A percentile compares a stretch with the other conserved stretches of the same genome.
Conservation (phyloP, 2,888 invertebrate genomes). For the Plagodis dolabraria region DNA sequence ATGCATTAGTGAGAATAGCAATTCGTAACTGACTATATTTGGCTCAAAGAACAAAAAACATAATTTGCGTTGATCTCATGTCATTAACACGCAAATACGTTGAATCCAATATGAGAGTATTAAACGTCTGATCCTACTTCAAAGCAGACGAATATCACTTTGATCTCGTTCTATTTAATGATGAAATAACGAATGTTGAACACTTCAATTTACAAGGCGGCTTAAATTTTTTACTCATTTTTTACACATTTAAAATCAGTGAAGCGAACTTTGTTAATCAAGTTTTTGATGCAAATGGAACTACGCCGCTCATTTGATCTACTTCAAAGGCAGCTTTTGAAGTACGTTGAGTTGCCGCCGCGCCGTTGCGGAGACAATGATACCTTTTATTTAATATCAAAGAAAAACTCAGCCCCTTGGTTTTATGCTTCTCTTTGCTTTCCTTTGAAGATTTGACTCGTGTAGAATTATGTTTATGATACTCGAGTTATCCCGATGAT, state of each 20-base stretch:
- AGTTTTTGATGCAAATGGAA: slow-evolving; percentile 65
- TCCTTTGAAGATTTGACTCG: slow-evolving; percentile 37
- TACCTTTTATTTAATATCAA: slow-evolving; percentile 76
- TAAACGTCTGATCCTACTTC: slow-evolving; percentile 61
- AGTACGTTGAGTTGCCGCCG: slow-evolving; percentile 53
- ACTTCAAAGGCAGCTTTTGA: slow-evolving; percentile 74
- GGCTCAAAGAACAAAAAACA: slow-evolving; percentile 14
- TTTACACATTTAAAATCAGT: slow-evolving; percentile 52
- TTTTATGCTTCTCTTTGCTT: slow-evolving; percentile 53
- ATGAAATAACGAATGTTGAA: slow-evolving; percentile 59
- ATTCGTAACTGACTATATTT: too few relatives aligned
- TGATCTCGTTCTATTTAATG: slow-evolving; percentile 72
- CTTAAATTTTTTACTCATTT: slow-evolving; percentile 57
- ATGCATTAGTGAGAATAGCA: too few relatives aligned
- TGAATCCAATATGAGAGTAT: slow-evolving; percentile 35
- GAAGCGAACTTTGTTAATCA: slow-evolving; percentile 62
- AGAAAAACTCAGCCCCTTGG: slow-evolving; percentile 58
- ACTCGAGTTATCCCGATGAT: slow-evolving; percentile 23
- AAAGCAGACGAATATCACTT: slow-evolving; percentile 67
- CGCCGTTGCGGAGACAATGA: slow-evolving; percentile 70
- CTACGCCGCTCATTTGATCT: slow-evolving; percentile 70
- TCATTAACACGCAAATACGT: slow-evolving; percentile 31
- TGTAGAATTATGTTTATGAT: slow-evolving; percentile 24
- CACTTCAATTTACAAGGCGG: slow-evolving; percentile 65
- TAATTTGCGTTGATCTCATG: slow-evolving; percentile 22